Base-by-base conservation (phyloP, 2,113 vertebrate species). In the Lutjanus erythropterus region DNA sequence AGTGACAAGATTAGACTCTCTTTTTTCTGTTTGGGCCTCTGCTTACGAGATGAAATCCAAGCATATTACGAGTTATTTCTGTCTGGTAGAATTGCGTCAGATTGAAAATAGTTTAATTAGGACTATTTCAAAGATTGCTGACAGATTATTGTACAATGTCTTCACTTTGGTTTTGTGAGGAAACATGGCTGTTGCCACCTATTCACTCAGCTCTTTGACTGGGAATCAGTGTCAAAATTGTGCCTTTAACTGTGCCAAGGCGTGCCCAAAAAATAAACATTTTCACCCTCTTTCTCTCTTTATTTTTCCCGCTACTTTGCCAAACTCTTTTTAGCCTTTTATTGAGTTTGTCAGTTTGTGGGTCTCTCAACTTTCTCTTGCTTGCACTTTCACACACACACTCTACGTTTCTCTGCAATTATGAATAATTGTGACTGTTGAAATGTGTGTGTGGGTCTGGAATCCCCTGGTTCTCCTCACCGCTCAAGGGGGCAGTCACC, bases 381-480 rank as follows among this genome's bases (percentile, higher is more conserved):
- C 59, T 53, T 11, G 69, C 65, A n/a, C 70, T 19, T 66, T 5
- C 73, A 35, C 23, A 14, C n/a, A 25, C 49, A 14, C 10, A 50
- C 49, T 7, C 55, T 66, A 25, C 41, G 31, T 88, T 89, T 70
- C 69, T 72, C 62, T 74, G 91, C 95, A 96, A 96, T 97, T 95
- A 96, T 93, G 89, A 91, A 92, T 96, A 95, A 96, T 92, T 95
- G 95, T 94, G 83, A 94, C 95, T 92, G 80, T 86, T 82, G 73
- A 90, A 90, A 85, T 86, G 94, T 94, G 75, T 94, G 75, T 95
- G 94, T 95, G 94, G 75, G 87, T 67, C 78, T 77, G 64, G 71
- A 87, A 56, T 90, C 81, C 80, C 85, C 88, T 91, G 86, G 74
- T 89, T 92, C 90, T 92, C 83, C 88, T 91, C 90, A 92, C 60